Evolutionary conservation across 2,797 vertebrate genomes (phyloP).

Genomic region (Miichthys miiuy): DNA sequence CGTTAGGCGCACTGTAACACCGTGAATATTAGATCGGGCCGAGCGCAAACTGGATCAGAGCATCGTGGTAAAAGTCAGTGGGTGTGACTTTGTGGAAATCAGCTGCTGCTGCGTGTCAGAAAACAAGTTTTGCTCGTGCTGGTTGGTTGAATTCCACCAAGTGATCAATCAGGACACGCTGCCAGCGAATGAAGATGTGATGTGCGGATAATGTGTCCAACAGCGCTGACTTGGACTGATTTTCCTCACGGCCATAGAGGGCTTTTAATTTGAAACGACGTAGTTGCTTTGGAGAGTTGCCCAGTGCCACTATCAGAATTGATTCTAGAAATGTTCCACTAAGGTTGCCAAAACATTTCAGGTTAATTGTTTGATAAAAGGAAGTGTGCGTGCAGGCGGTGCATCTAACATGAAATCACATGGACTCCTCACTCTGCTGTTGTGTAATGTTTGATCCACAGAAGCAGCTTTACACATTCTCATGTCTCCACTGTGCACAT

Average conservation of each 20-base stretch:
- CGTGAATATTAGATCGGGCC: background rate
- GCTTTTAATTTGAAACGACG: conserved; percentile 36
- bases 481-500: background rate
- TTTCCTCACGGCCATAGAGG: no score
- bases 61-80: conserved; percentile 5
- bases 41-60: background rate
- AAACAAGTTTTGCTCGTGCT: conserved; percentile 11
- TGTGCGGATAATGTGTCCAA: background rate
- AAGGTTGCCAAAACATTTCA: conserved; percentile 5
- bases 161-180: background rate
- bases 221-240: background rate
- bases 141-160: background rate
- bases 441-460: conserved; percentile 15
- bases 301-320: background rate
- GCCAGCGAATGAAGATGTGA: background rate
- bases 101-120: background rate
- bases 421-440: background rate
- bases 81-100: conserved; percentile 35
- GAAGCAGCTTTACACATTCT: conserved; percentile 1
- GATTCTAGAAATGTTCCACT: conserved; percentile 22
- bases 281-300: conserved; percentile 12
- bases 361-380: conserved; percentile 3
- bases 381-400: background rate
- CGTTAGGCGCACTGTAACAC: conserved; percentile 29
- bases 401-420: background rate